Evolutionary conservation across 2,797 vertebrate species (phyloP).

Genomic region (Heliangelus exortis): DNA sequence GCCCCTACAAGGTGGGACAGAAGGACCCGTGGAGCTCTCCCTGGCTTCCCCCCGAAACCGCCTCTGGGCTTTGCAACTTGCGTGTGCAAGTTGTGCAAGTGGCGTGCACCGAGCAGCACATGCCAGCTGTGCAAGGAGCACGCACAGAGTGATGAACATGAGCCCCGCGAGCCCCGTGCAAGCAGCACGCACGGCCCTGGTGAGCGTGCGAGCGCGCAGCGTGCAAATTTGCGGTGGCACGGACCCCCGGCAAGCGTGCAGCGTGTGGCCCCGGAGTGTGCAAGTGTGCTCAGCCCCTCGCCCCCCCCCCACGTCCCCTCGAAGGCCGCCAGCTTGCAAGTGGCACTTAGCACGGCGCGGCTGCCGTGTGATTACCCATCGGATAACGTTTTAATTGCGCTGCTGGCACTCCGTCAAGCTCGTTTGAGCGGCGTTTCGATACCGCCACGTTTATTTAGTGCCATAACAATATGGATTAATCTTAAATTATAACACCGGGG

Average conservation of each 20-base stretch:
- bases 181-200: too few species aligned
- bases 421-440: conserved; percentile 38
- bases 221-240: too few species aligned
- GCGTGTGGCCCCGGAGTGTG: background rate
- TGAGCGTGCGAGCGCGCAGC: too few species aligned
- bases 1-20: background rate
- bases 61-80: too few species aligned
- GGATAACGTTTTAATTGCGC: conserved; percentile 52
- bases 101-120: too few species aligned
- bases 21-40: too few species aligned
- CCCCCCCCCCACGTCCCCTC: background rate
- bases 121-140: too few species aligned
- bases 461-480: conserved; percentile 68
- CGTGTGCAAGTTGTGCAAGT: too few species aligned
- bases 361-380: conserved; percentile 54
- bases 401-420: conserved; percentile 41
- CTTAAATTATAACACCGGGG: conserved; percentile 54
- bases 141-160: too few species aligned
- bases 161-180: too few species aligned
- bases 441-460: conserved; percentile 46
- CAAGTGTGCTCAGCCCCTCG: background rate
- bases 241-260: too few species aligned
- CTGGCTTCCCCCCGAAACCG: too few species aligned
- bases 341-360: conserved; percentile 39
- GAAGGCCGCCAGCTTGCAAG: conserved; percentile 55